Conservation (phyloP, 2,113 vertebrate species). For the Glaucomys volans region DNA sequence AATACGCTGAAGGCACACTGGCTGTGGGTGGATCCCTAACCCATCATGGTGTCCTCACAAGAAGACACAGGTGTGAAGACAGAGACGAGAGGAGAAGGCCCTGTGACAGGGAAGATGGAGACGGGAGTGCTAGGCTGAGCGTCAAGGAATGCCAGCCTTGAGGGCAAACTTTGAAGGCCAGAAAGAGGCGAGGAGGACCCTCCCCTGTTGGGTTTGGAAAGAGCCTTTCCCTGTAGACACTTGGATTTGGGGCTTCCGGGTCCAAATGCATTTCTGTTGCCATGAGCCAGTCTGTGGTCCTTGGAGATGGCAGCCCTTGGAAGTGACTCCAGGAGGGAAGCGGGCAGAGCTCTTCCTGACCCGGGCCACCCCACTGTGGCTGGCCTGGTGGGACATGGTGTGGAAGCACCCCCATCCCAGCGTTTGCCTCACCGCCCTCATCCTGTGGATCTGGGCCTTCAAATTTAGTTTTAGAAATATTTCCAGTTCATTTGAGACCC, state of each 20-base stretch:
- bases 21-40: not conserved
- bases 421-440: not conserved
- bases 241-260: not conserved
- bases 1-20: not conserved
- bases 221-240: not conserved
- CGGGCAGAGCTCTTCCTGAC: not conserved
- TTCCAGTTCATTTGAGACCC: not conserved
- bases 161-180: not conserved
- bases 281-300: not conserved
- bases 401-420: not conserved
- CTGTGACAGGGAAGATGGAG: not conserved
- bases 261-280: not conserved
- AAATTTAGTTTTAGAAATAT: not conserved
- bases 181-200: not conserved
- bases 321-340: not conserved
- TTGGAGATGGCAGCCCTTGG: not conserved
- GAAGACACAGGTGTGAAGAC: not conserved
- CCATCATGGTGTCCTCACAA: not conserved
- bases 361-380: not conserved
- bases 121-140: accelerated
- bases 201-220: accelerated
- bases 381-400: not conserved
- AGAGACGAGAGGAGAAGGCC: not conserved
- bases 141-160: not conserved
- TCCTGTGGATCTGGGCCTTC: not conserved